Base-by-base conservation (phyloP, 2,888 invertebrate species). In the Saturnia japonica region DNA sequence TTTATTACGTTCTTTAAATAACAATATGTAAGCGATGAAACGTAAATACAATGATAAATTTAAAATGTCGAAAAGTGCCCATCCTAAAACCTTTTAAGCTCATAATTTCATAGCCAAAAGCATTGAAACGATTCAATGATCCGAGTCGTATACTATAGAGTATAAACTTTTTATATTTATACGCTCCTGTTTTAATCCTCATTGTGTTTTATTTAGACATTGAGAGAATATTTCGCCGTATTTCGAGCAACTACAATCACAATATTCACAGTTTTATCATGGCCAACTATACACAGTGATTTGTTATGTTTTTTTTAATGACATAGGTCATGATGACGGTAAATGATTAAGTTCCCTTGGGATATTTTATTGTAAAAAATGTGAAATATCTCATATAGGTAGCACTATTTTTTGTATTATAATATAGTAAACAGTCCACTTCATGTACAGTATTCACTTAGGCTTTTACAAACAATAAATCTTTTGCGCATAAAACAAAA, bases 31-130 rank as follows among this genome's bases (percentile, higher is more conserved):
- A 60, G 14, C 28, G 16, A 25, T 57, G 57, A 25, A 25, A 57
- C 25, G 25, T 57, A 57, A 60, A 28, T 60, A 60, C 12, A 60
- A 60, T 28, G 16, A 25, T 14, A 60, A 60, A 28, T 60, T 28
- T 28, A 60, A 60, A 60, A 28, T 14, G 14, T 28, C 68, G 22
- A 57, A 40, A 72, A 72, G 45, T 70, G 69, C 42, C 73, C 75
- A 71, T 70, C 74, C 68, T 68, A 71, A 77, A 80, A 78, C 76
- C 78, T 77, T 74, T 70, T 74, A 79, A 76, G 47, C 42, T 16
- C 40, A 12, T 47, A 42, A 75, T 74, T 72, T 45, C 9, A 40
- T 68, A 70, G 66, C 71, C 67, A 66, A 68, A 72, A 40, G 60
- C 72, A 71, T 42, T 74, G 28, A 73, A 14, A 47, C 57, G 64